Evolutionary conservation across 2,888 invertebrate species (phyloP), one percentile per base, ranked within the genome.

Genomic region (Ichneumoninae sp.): DNA sequence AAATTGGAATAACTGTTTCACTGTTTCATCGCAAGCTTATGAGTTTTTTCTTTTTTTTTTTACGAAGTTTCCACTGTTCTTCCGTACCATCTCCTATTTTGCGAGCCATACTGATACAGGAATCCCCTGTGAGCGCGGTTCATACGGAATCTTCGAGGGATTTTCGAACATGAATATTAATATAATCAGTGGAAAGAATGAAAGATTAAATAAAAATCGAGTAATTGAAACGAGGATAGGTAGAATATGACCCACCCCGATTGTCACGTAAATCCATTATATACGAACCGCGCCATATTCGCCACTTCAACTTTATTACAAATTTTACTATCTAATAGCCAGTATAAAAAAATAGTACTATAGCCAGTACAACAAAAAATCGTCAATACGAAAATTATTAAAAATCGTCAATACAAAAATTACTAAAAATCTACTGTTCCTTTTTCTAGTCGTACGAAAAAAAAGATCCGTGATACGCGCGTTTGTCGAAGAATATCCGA

Each of bases 1-100:
- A 82, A 82, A 74, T 40, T 71, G 30, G 33, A 82, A 74, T 82
- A 78, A 69, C 62, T 68, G 74, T 79, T 74, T 75, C 74, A 78
- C 78, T 82, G 78, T 70, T 78, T 82, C 74, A 72, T 60, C 26
- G 60, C 68, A 69, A 79, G 44, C 69, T 65, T 19, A 69, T 47
- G 33, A 57, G 44, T 62, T 54, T 52, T 22, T 54, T 19, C 52
- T 52, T 19, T 19, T 22, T n/a, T 52, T 54, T 54, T 54, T 54
- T 54, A 47, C 52, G 52, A 19, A 30, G 22, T 30, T 60, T 60
- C 30, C 22, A 13, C 7, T 22, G 54, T 54, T 54, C 8, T 54
- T 47, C 4, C 54, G 22, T 54, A 54, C 3, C 8, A 22, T 22
- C 3, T 54, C 54, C 3, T 19, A 22, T 3, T 54, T 54, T n/a